Conservation (phyloP, 2,888 invertebrate genomes). For the Hirudinaria manillensis region DNA sequence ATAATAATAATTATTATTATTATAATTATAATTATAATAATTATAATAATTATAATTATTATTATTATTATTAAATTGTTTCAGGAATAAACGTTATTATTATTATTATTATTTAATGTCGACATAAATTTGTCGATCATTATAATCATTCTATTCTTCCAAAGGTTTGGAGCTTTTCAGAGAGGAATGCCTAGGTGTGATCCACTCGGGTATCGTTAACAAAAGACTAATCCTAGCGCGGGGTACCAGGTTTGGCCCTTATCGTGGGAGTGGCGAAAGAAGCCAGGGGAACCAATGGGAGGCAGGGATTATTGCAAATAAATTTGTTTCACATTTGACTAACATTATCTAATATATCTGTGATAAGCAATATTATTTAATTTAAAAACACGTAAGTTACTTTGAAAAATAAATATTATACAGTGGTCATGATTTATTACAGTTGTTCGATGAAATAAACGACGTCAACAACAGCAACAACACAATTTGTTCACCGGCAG, state of each 20-base stretch:
- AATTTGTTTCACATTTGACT: too few relatives aligned
- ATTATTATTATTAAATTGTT: not conserved
- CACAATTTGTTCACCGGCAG: not conserved
- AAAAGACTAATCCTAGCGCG: not conserved
- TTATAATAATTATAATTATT: not conserved
- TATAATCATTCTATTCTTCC: not conserved
- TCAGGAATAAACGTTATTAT: too few relatives aligned
- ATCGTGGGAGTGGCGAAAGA: not conserved
- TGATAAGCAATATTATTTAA: too few relatives aligned
- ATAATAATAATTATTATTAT: not conserved
- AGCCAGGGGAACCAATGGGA: not conserved
- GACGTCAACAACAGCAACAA: not conserved
- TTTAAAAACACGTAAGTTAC: too few relatives aligned
- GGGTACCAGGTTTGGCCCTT: constrained; percentile 2
- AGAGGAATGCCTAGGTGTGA: constrained; percentile 11
- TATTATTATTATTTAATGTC: not conserved
- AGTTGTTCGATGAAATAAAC: too few relatives aligned
- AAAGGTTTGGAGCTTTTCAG: not conserved
- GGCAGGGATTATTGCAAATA: not conserved
- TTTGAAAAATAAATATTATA: too few relatives aligned
- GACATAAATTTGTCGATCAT: not conserved
- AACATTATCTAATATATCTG: too few relatives aligned
- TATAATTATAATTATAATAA: not conserved
- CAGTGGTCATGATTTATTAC: too few relatives aligned
- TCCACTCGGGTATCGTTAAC: not conserved